Evolutionary conservation across 2,797 vertebrate genomes (phyloP).

Genomic region (Ibycter americanus): DNA sequence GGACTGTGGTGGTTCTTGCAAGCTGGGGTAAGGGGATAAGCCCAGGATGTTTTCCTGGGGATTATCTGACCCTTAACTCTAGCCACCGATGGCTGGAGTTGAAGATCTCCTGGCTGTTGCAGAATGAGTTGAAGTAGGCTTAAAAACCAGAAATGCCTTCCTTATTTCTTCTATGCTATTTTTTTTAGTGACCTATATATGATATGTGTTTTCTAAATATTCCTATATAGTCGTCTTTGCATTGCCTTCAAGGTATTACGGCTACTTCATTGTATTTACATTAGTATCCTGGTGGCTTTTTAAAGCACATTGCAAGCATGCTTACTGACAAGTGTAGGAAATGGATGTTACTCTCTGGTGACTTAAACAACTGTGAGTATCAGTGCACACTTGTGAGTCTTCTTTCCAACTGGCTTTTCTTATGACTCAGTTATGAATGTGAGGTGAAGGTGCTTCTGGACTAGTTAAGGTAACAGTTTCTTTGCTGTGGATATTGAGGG

Average conservation of each 20-base stretch:
- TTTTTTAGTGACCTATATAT: neutral
- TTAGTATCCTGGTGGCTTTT: neutral
- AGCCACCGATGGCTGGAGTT: neutral
- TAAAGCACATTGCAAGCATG: neutral
- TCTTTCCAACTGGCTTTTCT: neutral
- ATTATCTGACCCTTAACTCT: neutral
- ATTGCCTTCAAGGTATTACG: neutral
- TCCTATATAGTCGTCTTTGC: neutral
- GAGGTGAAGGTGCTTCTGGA: neutral
- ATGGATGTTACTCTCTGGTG: neutral
- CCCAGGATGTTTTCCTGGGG: neutral
- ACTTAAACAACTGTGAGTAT: neutral
- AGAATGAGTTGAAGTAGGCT: neutral
- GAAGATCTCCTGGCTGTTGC: neutral
- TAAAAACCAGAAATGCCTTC: neutral
- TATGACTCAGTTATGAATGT: neutral
- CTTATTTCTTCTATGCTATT: fast-evolving
- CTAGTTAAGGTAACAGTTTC: neutral
- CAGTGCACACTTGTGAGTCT: neutral
- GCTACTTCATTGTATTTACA: fast-evolving
- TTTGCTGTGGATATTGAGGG: neutral
- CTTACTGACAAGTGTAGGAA: neutral
- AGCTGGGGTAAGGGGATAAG: neutral
- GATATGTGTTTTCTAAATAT: neutral
- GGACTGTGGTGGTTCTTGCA: neutral